Base-by-base conservation (phyloP, 2,797 vertebrate species). In the Carduelis carduelis region DNA sequence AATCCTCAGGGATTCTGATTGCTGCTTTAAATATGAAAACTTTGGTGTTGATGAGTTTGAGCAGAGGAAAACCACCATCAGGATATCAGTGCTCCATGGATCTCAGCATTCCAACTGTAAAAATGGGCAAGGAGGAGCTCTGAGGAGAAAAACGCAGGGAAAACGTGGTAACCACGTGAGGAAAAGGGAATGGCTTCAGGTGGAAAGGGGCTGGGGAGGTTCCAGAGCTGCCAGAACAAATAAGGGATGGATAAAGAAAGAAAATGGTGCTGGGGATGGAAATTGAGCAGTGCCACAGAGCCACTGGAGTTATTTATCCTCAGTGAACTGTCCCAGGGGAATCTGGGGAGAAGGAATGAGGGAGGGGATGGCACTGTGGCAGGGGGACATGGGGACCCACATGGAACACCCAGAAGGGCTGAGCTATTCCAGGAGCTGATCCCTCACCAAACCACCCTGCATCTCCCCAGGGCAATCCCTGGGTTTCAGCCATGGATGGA, bases 401-500 rank as follows among this genome's bases (percentile, higher is more conserved):
- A 0, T 8, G 3, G 5, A 24, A 2, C 28, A 27, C 35, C 63
- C 22, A 2, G 9, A 21, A 2, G 43, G 39, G 32, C 37, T 20
- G 49, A 34, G 28, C 66, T 8, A 0, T 6, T 9, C 23, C 46
- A 11, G 57, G 66, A 46, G 64, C 65, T 12, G 19, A 14, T 55
- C 41, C 28, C 61, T 34, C 9, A 2, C n/a, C 14, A 2, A 74
- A 32, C 9, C 22, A 6, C 21, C 15, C 18, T 27, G 4, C 8
- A 1, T 0, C 13, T 41, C 12, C 14, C 60, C 11, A 8, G 6
- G 7, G 1, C 23, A 9, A 3, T 41, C 65, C 27, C 8, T 9
- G 53, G 6, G 2, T 3, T 59, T n/a, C 55, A 27, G 9, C 8
- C 50, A 4, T 4, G 26, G 23, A 5, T 28, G 43, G 60, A 43